These are phyloP conservation scores for Agriopis leucophaearia DNA, from an alignment of 2,888 invertebrate genomes.

Conservation along the genomic window DNA sequence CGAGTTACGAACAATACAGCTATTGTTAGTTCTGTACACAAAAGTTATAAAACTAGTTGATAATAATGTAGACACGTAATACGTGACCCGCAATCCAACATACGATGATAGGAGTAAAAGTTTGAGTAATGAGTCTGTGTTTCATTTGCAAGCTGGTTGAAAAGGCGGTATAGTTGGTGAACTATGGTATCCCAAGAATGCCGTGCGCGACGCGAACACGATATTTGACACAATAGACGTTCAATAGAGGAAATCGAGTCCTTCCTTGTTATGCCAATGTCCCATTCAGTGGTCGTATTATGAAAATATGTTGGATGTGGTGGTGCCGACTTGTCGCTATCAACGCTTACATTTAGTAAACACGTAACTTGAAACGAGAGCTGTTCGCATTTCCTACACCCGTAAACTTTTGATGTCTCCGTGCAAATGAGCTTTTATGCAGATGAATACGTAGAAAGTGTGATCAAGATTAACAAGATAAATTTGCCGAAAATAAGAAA, in stretches of 20 bases:
- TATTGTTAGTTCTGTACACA: slow-evolving; percentile 34
- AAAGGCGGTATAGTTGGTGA: slow-evolving; percentile 21
- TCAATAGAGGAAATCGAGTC: slow-evolving; percentile 54
- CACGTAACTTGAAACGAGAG: slow-evolving; percentile 66
- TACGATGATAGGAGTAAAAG: too few species aligned
- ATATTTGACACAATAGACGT: slow-evolving; percentile 50
- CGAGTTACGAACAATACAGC: slow-evolving; percentile 41
- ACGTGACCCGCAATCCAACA: too few species aligned
- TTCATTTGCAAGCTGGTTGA: background rate
- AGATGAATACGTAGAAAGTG: slow-evolving; percentile 8
- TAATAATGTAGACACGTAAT: slow-evolving; percentile 24
- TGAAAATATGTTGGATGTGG: slow-evolving; percentile 73
- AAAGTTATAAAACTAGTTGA: slow-evolving; percentile 31
- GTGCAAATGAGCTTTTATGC: slow-evolving; percentile 13
- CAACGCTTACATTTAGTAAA: slow-evolving; percentile 64
- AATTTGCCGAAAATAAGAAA: slow-evolving; percentile 4
- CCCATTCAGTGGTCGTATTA: slow-evolving; percentile 68
- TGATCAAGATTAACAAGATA: slow-evolving; percentile 4
- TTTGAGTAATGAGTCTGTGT: background rate
- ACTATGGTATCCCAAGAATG: slow-evolving; percentile 40
- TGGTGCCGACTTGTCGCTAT: slow-evolving; percentile 48
- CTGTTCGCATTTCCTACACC: slow-evolving; percentile 57
- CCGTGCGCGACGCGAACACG: slow-evolving; percentile 40
- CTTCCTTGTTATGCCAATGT: slow-evolving; percentile 67
- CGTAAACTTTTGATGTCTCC: slow-evolving; percentile 48